A percentile compares a stretch with the other conserved stretches of the same genome.
Evolutionary conservation across 2,797 vertebrate species (phyloP).

Genomic region (Enteromius unitaeniatus): DNA sequence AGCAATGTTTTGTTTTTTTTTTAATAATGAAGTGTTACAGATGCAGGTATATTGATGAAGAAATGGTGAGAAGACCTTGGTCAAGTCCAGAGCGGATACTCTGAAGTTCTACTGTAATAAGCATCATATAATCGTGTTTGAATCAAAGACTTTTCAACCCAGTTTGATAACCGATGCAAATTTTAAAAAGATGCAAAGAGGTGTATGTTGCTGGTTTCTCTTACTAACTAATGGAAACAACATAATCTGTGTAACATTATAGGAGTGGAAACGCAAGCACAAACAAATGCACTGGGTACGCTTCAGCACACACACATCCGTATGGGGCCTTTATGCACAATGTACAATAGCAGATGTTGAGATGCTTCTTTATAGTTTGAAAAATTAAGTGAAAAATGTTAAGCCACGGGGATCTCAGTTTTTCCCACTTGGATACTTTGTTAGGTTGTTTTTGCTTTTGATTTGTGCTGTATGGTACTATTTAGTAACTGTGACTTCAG

Average conservation of each 20-base stretch:
- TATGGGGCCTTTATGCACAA: neutral
- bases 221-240: conserved; percentile 15
- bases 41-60: neutral
- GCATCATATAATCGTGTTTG: conserved; percentile 7
- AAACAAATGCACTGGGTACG: neutral
- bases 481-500: conserved; percentile 3
- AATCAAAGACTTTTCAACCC: neutral
- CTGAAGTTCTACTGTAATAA: neutral
- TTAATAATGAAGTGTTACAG: neutral
- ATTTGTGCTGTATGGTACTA: neutral
- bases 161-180: neutral
- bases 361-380: conserved; percentile 15
- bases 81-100: neutral
- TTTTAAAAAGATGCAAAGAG: conserved; percentile 9
- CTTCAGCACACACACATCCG: neutral
- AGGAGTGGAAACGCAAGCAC: neutral
- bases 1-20: neutral
- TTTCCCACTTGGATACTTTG: neutral
- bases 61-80: neutral
- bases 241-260: neutral
- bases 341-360: conserved; percentile 5
- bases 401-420: neutral
- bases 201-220: conserved; percentile 17
- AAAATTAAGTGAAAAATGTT: neutral
- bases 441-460: neutral